phyloP scores from a whole-genome alignment of 2,113 vertebrate genomes.

The Henicopernis longicauda region DNA sequence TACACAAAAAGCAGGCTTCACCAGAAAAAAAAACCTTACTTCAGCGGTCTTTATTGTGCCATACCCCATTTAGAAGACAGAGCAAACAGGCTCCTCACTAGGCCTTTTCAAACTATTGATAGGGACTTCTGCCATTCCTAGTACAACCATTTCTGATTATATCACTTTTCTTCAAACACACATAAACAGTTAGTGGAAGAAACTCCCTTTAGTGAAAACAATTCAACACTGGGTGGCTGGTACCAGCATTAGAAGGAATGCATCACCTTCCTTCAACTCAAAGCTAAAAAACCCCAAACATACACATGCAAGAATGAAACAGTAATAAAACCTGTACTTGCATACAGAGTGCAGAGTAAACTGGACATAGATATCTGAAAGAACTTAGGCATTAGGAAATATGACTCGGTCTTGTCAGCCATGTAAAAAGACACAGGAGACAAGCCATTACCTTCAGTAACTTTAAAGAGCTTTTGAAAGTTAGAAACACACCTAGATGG shows the following conservation, averaged over 20 bases:
- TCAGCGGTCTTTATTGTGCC: rapidly evolving
- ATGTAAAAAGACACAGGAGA: background rate
- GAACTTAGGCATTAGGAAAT: background rate
- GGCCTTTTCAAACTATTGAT: background rate
- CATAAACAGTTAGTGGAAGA: background rate
- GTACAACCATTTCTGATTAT: background rate
- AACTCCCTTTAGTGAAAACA: background rate
- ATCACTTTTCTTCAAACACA: background rate
- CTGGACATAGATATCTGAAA: background rate
- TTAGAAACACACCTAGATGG: background rate
- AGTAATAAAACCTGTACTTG: background rate
- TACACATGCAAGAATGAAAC: background rate
- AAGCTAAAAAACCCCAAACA: background rate
- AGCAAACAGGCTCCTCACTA: background rate
- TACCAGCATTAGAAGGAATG: background rate
- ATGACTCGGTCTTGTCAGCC: background rate
- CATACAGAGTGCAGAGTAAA: background rate
- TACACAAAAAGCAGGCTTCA: background rate
- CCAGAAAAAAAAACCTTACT: background rate
- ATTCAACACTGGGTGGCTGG: background rate
- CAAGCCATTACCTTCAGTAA: background rate
- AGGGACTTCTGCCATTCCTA: background rate
- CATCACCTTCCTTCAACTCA: background rate
- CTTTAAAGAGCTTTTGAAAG: background rate
- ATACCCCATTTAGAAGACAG: background rate